Conservation (phyloP, 1,140 invertebrate genomes). For the Hylaeus anthracinus region DNA sequence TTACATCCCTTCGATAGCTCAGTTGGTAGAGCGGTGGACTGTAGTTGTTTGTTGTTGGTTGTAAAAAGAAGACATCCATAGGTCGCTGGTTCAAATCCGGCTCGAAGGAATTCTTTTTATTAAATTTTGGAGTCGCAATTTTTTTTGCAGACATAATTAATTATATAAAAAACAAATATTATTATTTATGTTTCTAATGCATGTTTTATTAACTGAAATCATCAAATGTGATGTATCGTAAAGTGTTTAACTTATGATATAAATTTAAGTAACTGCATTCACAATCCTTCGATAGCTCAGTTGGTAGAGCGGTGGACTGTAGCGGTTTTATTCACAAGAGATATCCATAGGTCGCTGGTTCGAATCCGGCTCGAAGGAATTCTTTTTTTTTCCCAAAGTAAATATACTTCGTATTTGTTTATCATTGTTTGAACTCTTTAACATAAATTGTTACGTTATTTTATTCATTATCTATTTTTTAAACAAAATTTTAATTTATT, state of each 20-base stretch:
- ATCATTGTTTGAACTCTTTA: not conserved
- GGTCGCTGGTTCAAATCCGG: constrained; percentile 75
- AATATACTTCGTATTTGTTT: not conserved
- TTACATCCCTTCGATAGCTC: constrained; percentile 53
- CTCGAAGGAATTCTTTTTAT: constrained; percentile 73
- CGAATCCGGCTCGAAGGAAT: constrained; percentile 71
- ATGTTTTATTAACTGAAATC: not conserved
- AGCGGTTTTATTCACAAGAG: constrained; percentile 17
- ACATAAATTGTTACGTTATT: too few relatives aligned
- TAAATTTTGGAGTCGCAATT: not conserved
- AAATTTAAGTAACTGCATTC: not conserved
- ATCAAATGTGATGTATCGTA: not conserved
- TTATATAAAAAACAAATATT: not conserved
- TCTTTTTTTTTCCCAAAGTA: constrained; percentile 14
- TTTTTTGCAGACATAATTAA: not conserved
- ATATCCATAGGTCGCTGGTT: constrained; percentile 72
- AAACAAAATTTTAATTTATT: too few relatives aligned
- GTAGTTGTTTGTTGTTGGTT: constrained; percentile 31
- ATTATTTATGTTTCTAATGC: too few relatives aligned
- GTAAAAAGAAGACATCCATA: constrained; percentile 60
- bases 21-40: constrained; percentile 63
- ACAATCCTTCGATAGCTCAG: constrained; percentile 56
- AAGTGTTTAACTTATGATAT: accelerated
- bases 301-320: constrained; percentile 64
- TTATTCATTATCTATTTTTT: too few relatives aligned